Conservation (phyloP, 64 coral and sea anemone genomes). For the Actinia tenebrosa region DNA sequence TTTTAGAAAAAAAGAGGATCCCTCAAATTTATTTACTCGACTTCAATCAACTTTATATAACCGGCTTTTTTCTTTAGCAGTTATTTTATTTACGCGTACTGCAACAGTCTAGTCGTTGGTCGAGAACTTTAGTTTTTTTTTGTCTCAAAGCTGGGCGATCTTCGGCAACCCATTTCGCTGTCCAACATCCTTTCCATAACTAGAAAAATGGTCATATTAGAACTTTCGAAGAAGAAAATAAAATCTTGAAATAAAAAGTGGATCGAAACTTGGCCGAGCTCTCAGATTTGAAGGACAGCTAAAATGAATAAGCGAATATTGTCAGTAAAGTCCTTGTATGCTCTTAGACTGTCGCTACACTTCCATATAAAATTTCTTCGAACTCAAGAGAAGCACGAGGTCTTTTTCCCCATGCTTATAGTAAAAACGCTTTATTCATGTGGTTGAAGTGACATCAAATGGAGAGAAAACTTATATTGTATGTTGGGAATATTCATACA, state of each 20-base stretch:
- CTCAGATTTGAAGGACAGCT: constrained; percentile 3
- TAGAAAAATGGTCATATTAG: neutral
- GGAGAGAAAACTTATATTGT: neutral
- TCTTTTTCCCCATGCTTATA: neutral
- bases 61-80: neutral
- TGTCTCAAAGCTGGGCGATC: neutral
- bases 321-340: neutral
- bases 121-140: neutral
- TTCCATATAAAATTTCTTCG: neutral
- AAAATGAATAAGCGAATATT: neutral
- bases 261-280: neutral
- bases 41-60: neutral
- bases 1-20: neutral
- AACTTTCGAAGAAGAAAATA: neutral
- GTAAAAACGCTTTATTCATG: neutral
- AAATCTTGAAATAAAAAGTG: neutral
- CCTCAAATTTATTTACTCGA: neutral
- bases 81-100: neutral
- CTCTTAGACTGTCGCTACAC: neutral
- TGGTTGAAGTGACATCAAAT: neutral
- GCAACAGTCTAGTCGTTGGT: neutral
- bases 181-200: neutral
- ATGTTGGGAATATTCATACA: neutral
- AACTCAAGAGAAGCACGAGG: neutral
- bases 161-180: neutral